A percentile compares a stretch with the other conserved stretches of the same genome.
Conservation (phyloP, 1,140 invertebrate species). For the Drosophila orena region DNA sequence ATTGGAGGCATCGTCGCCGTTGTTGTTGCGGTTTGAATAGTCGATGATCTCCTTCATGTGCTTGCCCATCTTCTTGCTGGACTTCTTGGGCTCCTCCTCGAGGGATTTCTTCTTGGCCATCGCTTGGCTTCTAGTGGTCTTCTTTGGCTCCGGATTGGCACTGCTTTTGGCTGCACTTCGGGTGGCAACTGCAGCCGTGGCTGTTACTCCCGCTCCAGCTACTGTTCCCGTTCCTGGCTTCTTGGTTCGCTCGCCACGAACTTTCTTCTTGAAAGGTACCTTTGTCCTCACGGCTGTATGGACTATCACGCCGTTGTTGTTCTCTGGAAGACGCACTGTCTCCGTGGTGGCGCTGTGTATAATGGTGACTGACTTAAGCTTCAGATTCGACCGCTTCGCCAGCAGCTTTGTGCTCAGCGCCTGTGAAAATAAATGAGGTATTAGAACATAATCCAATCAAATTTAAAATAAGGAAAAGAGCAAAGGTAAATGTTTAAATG, state of each 20-base stretch:
- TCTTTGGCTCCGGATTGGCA: constrained; percentile 52
- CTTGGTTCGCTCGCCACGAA: constrained; percentile 88
- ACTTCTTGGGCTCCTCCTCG: constrained; percentile 83
- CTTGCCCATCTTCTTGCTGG: constrained; percentile 85
- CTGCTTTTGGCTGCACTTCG: constrained; percentile 39
- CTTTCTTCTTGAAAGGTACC: constrained; percentile 90
- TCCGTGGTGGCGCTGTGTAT: constrained; percentile 94
- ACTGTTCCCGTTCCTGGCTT: constrained; percentile 39
- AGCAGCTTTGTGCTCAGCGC: constrained; percentile 91
- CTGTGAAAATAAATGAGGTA: constrained; percentile 85
- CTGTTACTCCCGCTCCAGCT: constrained; percentile 6
- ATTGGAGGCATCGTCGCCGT: constrained; percentile 74
- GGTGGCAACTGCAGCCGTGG: constrained; percentile 5
- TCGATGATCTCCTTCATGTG: constrained; percentile 91
- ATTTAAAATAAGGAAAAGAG: neutral
- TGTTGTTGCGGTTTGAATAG: constrained; percentile 86
- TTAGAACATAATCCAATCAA: neutral
- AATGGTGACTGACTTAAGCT: constrained; percentile 93
- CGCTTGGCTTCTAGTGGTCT: constrained; percentile 50
- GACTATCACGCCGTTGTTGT: constrained; percentile 90
- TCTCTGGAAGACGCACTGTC: constrained; percentile 91
- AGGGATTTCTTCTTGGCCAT: constrained; percentile 69
- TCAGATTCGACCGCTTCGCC: constrained; percentile 90
- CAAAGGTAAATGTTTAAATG: constrained; percentile 11
- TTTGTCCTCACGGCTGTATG: constrained; percentile 90